These are phyloP conservation scores for Caenorhabditis virilis DNA, from an alignment of 2,888 invertebrate species.

Conservation along the genomic window DNA sequence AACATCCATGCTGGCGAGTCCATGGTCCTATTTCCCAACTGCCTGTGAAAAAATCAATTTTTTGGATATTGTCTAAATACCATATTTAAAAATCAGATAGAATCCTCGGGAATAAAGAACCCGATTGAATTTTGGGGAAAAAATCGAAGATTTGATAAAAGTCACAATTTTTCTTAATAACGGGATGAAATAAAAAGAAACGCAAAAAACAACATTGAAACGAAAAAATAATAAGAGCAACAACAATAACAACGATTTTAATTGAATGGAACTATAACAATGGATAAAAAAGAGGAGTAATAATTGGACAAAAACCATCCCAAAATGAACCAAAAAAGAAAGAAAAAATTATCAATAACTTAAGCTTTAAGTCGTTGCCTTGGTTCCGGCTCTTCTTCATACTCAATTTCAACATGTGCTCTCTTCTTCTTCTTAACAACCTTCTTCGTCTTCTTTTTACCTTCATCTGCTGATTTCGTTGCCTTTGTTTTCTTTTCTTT, in stretches of 20 bases:
- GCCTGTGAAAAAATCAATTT: constrained; percentile 11
- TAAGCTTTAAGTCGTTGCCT: constrained; percentile 40
- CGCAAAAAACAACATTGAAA: too few relatives aligned
- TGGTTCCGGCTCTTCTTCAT: constrained; percentile 54
- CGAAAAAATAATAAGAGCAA: too few relatives aligned
- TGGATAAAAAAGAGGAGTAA: not conserved
- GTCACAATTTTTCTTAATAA: too few relatives aligned
- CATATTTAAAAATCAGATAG: not conserved
- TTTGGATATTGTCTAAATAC: not conserved
- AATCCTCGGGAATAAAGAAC: not conserved
- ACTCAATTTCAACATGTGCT: constrained; percentile 61
- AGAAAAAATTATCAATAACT: constrained; percentile 7
- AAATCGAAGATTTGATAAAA: not conserved
- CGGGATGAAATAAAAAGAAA: too few relatives aligned
- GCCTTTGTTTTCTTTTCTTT: constrained; percentile 38
- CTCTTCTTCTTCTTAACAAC: constrained; percentile 43
- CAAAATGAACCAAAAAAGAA: constrained; percentile 6
- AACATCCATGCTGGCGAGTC: constrained; percentile 68
- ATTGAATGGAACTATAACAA: too few relatives aligned
- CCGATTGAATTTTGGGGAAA: not conserved
- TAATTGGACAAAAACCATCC: not conserved
- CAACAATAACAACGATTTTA: too few relatives aligned
- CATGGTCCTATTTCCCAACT: constrained; percentile 39
- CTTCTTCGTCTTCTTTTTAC: constrained; percentile 41
- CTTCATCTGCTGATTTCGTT: not conserved